Base-by-base conservation (phyloP, 1,140 invertebrate genomes). In the Heliconius melpomene region DNA sequence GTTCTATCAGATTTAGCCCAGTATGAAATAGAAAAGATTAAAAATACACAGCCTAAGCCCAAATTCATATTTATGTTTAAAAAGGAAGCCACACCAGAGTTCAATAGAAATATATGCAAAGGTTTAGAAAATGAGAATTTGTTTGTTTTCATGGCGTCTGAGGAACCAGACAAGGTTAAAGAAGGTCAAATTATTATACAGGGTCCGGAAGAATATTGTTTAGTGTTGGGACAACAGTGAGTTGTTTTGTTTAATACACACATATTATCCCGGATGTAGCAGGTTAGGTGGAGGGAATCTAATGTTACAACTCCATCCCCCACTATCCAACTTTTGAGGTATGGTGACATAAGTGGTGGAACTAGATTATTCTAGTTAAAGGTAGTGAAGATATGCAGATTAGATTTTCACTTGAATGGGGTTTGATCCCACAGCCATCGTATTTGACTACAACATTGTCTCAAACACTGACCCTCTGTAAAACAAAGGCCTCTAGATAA, bases 41-140 rank as follows among this genome's bases (percentile, higher is more conserved):
- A 96, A 83, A 86, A 83, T 57, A 77, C 91, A 18, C 76, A 91
- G 6, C 93, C 95, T 1, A 91, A 91, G 57, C 96, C 96, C 6
- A 95, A 95, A 85, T 97, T 95, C 87, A 95, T 95, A 82, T 93
- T 92, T 66, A 90, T 96, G 84, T 96, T 95, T 91, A 96, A 96
- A 75, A 97, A 96, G 83, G 97, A 97, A 86, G 97, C 96, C 13
- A 97, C 97, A 80, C 94, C 95, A 50, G 97, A 97, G 78, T 98
- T 97, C 86, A 96, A 97, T 86, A 95, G 96, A 82, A 95, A 94
- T 66, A 91, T 97, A 20, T 95, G 95, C 78, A 96, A 96, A 86
- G 95, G 96, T 0, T 94, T 96, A 83, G 95, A 95, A 72, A 91
- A 88, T 7, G 94, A 95, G 83, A 92, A 93, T 50, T 83, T 96